Evolutionary conservation across 92 coral and sea anemone genomes (phyloP), one percentile per base, ranked within the genome.

Genomic region (Siderastrea siderea): DNA sequence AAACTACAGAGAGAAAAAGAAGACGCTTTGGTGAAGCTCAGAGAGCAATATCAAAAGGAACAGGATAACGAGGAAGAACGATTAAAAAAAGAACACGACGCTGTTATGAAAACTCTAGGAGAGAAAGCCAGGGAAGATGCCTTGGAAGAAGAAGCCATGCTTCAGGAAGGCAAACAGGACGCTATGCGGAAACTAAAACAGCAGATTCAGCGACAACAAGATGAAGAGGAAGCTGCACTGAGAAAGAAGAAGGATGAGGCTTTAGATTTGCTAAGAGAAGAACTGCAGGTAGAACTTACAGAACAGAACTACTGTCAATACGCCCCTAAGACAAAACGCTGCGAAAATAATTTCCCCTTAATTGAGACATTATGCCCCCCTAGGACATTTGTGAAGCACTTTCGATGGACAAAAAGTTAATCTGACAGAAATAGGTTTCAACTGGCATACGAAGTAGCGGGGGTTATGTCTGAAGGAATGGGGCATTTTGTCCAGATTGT

Each of bases 101-200:
- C 93, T 10, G 97, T 96, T 64, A 98, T 98, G 98, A 93, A 90
- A 71, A 95, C 97, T 65, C 86, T 98, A 54, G 96, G 96, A 48
- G 86, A 91, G 54, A 94, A 94, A 78, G 97, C 96, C 8, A 89
- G 91, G 51, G 99, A 97, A 70, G 99, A 98, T 51, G 94, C 98
- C 3, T 83, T 98, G 64, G 99, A 98, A 62, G 99, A 98, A 80
- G 99, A 98, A 86, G 98, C 99, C 62, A 94, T 91, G 96, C 91
- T 98, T 5, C 96, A 94, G 55, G 98, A 98, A 69, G 99, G 99
- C 47, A 96, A 94, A 50, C 92, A 94, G 73, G 98, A 98, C 50
- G 99, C 98, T 12, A 79, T 98, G 86, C 90, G 98, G 17, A 98
- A 96, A 89, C 77, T 94, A 50, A 92, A 89, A 49, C 86, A 71